A percentile compares a stretch with the other conserved stretches of the same genome.
phyloP scores from a whole-genome alignment of 2,113 vertebrate species.

The Cettia cetti region DNA sequence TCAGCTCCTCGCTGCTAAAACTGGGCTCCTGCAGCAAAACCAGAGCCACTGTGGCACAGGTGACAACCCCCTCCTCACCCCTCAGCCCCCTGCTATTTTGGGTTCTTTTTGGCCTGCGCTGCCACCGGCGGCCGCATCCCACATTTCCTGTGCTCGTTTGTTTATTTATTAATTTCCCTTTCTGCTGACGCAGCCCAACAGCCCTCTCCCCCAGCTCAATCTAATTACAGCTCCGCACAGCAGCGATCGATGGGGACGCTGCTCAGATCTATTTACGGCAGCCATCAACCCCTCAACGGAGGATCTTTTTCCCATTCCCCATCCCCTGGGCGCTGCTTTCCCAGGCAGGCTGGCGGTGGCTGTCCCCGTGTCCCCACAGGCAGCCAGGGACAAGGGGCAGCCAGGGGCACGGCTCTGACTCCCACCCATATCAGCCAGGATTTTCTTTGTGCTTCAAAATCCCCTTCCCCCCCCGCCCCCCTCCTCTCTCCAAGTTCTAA shows the following conservation, averaged over 20 bases:
- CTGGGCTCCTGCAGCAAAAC: neutral
- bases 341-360: neutral
- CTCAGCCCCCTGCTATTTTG: neutral
- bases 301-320: constrained; percentile 79
- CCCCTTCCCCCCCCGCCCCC: neutral
- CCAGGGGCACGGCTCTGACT: neutral
- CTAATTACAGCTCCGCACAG: constrained; percentile 87
- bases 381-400: neutral
- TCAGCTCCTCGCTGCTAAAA: neutral
- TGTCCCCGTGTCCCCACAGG: neutral
- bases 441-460: neutral
- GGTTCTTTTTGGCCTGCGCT: neutral
- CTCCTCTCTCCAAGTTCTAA: neutral
- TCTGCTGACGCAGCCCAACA: constrained; percentile 81
- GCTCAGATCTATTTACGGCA: constrained; percentile 82
- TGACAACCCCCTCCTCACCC: neutral
- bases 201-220: constrained; percentile 76
- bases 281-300: constrained; percentile 73
- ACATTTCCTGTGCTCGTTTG: constrained; percentile 12
- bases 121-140: neutral
- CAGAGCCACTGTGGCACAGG: neutral
- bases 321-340: constrained; percentile 21
- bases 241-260: constrained; percentile 82
- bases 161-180: constrained; percentile 62
- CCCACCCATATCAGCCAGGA: rapidly evolving